Conservation (phyloP, 2,113 vertebrate species). For the Alethe castanea region DNA sequence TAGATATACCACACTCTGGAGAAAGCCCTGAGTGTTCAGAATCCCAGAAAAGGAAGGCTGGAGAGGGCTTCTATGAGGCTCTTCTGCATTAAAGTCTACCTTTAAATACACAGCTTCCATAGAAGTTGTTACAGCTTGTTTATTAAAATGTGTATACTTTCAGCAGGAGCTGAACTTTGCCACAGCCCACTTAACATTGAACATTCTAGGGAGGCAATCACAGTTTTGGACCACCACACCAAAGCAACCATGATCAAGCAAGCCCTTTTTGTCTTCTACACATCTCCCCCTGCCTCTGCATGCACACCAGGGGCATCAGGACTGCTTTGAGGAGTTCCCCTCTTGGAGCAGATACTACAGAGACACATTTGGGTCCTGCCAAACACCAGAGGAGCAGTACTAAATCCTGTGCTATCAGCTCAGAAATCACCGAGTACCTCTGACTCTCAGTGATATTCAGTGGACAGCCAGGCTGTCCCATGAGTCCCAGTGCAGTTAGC, state of each 20-base stretch:
- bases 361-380: neutral
- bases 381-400: neutral
- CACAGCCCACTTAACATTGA: neutral
- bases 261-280: neutral
- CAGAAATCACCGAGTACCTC: neutral
- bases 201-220: neutral
- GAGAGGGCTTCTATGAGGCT: neutral
- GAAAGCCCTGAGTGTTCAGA: neutral
- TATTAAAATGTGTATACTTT: neutral
- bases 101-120: neutral
- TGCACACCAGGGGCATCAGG: neutral
- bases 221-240: neutral
- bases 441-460: neutral
- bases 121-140: neutral
- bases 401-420: neutral
- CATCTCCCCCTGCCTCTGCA: neutral
- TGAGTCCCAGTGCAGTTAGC: accelerated
- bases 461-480: neutral
- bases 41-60: neutral
- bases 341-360: neutral
- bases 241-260: neutral
- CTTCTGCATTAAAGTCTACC: neutral
- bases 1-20: neutral
- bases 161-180: neutral
- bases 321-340: neutral